Conservation (phyloP, 1,140 invertebrate genomes). For the Dermatophagoides farinae region DNA sequence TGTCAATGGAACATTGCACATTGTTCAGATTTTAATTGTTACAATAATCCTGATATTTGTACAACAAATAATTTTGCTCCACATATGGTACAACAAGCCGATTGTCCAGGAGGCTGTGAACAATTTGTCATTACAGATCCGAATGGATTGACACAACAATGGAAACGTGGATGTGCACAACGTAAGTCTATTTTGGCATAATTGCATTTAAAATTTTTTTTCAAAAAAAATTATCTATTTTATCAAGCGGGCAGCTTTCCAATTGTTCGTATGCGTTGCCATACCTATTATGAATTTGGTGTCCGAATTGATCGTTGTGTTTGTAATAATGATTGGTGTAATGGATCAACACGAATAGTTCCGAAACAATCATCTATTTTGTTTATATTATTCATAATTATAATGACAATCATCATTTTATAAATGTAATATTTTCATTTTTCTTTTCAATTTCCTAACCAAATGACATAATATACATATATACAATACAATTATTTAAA, state of each 20-base stretch:
- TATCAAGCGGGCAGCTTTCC: neutral
- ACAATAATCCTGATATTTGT: constrained; percentile 16
- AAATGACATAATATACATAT: too few relatives aligned
- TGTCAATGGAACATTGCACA: constrained; percentile 7
- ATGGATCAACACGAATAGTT: neutral
- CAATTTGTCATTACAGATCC: constrained; percentile 15
- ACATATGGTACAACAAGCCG: neutral
- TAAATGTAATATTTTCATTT: too few relatives aligned
- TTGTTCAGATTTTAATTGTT: constrained; percentile 14
- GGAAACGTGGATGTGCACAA: neutral
- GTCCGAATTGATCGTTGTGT: constrained; percentile 12
- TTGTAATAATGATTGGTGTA: constrained; percentile 14
- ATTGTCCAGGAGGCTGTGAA: constrained; percentile 16
- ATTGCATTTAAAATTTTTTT: neutral
- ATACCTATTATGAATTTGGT: constrained; percentile 11
- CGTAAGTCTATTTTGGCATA: neutral
- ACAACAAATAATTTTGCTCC: constrained; percentile 14
- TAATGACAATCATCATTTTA: too few relatives aligned
- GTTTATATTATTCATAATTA: too few relatives aligned
- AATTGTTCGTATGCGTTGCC: constrained; percentile 1
- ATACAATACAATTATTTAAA: too few relatives aligned
- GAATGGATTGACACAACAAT: constrained; percentile 9
- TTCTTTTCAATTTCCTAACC: too few relatives aligned
- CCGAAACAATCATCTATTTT: neutral
- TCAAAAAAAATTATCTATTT: neutral